These are phyloP conservation scores for Eueremaeus valkanovi DNA, from an alignment of 2,888 invertebrate species.

Conservation along the genomic window DNA sequence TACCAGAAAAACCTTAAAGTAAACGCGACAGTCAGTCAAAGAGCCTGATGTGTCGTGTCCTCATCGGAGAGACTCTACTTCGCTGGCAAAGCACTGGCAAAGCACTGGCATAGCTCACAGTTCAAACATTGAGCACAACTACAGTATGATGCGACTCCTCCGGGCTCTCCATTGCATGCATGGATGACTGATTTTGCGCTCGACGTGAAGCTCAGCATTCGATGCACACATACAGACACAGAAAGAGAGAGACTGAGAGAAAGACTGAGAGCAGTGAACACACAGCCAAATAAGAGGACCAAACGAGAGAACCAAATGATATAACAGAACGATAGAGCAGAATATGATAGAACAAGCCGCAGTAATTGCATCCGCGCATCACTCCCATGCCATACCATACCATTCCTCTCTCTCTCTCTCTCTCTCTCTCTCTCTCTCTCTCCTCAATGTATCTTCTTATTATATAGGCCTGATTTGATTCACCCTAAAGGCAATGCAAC, in stretches of 20 bases:
- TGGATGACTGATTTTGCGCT: slow-evolving; percentile 30
- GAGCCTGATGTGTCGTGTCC: slow-evolving; percentile 18
- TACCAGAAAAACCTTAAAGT: slow-evolving; percentile 21
- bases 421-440: slow-evolving; percentile 16
- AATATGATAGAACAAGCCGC: slow-evolving; percentile 37
- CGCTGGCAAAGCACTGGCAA: too few relatives aligned
- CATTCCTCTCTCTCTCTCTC: slow-evolving; percentile 6
- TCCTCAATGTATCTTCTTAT: slow-evolving; percentile 4
- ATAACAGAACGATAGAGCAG: background rate
- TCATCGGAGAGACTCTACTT: slow-evolving; percentile 16
- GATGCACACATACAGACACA: too few relatives aligned
- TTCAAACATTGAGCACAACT: slow-evolving; percentile 10
- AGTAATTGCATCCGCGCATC: slow-evolving; percentile 38
- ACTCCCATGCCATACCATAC: too few relatives aligned
- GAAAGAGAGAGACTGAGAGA: too few relatives aligned
- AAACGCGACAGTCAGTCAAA: slow-evolving; percentile 29
- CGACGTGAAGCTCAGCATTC: background rate
- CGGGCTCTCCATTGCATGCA: slow-evolving; percentile 26
- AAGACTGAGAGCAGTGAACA: too few relatives aligned
- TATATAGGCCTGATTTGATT: slow-evolving; percentile 31
- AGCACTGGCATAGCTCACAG: slow-evolving; percentile 16
- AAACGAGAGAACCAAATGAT: background rate
- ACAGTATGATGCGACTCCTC: slow-evolving; percentile 18
- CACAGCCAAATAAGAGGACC: background rate
- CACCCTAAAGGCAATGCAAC: slow-evolving; percentile 9